phyloP scores from a whole-genome alignment of 2,797 vertebrate genomes.

The Loris lydekkerianus region DNA sequence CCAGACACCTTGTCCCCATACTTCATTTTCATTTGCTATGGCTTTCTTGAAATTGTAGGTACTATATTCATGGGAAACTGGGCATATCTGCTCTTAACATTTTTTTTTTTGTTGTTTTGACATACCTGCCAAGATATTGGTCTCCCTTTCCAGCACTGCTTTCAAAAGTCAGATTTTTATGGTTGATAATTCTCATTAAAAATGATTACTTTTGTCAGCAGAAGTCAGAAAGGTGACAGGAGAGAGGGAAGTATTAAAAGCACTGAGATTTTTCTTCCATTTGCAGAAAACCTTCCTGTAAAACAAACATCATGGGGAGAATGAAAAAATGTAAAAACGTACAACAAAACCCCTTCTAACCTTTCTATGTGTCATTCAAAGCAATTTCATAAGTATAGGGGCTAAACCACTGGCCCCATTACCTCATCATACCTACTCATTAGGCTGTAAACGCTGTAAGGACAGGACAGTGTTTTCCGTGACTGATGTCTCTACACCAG shows the following conservation, averaged over 20 bases:
- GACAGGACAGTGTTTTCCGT: background rate
- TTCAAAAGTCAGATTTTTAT: constrained; percentile 79
- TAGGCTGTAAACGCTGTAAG: background rate
- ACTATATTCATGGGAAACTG: constrained; percentile 43
- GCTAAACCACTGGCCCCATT: background rate
- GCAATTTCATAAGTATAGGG: constrained; percentile 23
- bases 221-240: constrained; percentile 77
- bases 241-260: constrained; percentile 58
- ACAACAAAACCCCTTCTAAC: constrained; percentile 12
- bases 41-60: constrained; percentile 55
- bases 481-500: background rate
- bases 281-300: constrained; percentile 68
- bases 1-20: background rate
- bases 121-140: constrained; percentile 62
- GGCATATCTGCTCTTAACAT: constrained; percentile 42
- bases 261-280: constrained; percentile 36
- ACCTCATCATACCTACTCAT: background rate
- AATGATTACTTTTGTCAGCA: constrained; percentile 82
- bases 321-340: background rate
- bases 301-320: constrained; percentile 54
- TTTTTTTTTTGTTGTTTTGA: constrained; percentile 75
- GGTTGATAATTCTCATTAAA: constrained; percentile 82
- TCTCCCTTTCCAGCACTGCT: constrained; percentile 70
- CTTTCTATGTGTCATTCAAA: constrained; percentile 33
- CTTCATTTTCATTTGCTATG: constrained; percentile 25